These are phyloP conservation scores for Prunella strophiata DNA, from an alignment of 2,797 vertebrate genomes.

Conservation along the genomic window DNA sequence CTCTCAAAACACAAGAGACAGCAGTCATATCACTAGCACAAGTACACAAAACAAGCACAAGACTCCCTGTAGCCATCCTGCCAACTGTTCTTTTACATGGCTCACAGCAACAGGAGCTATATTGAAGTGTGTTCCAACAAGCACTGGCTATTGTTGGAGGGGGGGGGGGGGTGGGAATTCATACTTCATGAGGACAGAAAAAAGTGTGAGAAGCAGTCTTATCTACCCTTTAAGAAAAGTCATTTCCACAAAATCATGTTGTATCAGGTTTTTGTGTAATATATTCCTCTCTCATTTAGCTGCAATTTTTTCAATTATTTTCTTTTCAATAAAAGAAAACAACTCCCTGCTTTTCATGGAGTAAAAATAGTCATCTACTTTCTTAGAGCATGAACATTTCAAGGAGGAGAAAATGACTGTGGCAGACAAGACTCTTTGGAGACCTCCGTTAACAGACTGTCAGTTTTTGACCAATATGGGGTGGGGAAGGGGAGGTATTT, in stretches of 20 bases:
- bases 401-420: not conserved
- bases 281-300: not conserved
- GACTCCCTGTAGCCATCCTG: not conserved
- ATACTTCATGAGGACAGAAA: not conserved
- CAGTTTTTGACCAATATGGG: not conserved
- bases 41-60: not conserved
- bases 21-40: not conserved
- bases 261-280: not conserved
- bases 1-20: slow-evolving; percentile 65
- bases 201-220: not conserved
- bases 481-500: not conserved
- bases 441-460: not conserved
- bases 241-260: not conserved
- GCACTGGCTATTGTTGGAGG: not conserved
- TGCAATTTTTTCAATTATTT: not conserved
- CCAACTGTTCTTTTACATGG: not conserved
- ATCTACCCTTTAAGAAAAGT: not conserved
- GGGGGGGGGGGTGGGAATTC: not conserved
- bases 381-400: not conserved
- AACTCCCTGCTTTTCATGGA: not conserved
- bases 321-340: not conserved
- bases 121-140: not conserved
- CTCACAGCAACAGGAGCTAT: not conserved
- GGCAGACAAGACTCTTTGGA: not conserved
- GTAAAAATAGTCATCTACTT: not conserved